These are phyloP conservation scores for Ptilorrhoa leucosticta DNA, from an alignment of 2,113 vertebrate species.

Conservation along the genomic window DNA sequence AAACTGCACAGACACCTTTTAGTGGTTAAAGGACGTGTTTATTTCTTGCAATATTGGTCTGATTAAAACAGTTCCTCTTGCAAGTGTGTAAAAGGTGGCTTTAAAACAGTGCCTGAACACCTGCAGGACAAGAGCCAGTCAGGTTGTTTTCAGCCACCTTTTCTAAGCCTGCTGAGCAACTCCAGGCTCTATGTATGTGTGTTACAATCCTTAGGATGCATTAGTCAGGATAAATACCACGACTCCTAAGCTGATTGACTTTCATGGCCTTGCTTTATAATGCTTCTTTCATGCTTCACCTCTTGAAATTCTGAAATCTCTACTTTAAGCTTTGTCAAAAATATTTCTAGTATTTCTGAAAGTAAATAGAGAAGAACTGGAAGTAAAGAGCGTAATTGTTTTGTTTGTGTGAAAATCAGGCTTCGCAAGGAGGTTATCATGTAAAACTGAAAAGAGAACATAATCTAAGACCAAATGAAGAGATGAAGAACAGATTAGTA, in stretches of 20 bases:
- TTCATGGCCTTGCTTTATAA: background rate
- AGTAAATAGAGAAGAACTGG: background rate
- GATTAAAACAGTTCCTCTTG: constrained; percentile 28
- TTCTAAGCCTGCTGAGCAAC: background rate
- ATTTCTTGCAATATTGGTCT: constrained; percentile 38
- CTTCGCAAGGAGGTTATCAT: background rate
- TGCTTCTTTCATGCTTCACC: background rate
- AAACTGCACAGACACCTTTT: constrained; percentile 36
- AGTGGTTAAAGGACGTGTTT: constrained; percentile 30
- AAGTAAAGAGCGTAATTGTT: background rate
- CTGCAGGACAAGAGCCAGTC: background rate
- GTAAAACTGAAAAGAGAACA: background rate
- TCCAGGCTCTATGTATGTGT: background rate
- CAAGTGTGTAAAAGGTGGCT: constrained; percentile 34
- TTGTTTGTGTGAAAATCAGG: background rate
- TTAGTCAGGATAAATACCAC: background rate
- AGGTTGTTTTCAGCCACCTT: background rate
- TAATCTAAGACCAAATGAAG: background rate
- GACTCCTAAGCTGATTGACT: background rate
- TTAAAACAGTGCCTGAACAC: background rate
- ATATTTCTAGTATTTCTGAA: background rate
- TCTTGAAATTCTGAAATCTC: background rate
- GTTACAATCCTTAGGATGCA: background rate
- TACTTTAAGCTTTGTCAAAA: background rate
- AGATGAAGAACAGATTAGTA: background rate